These are phyloP conservation scores for Eudemis profundana DNA, from an alignment of 2,888 invertebrate genomes.

Conservation along the genomic window DNA sequence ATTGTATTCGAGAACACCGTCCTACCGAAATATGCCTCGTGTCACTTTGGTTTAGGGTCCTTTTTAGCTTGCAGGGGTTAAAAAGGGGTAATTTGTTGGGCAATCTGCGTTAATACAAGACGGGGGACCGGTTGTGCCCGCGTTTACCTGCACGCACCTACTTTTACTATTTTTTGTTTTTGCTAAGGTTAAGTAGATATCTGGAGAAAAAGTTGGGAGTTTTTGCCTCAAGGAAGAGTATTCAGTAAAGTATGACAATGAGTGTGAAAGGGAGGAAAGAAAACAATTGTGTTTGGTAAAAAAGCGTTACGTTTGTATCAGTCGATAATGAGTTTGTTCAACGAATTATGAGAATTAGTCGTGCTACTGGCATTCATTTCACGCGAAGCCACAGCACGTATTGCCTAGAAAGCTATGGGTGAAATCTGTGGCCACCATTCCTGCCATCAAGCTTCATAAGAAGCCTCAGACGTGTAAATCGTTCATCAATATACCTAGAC, in stretches of 20 bases:
- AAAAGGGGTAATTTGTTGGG: slow-evolving; percentile 66
- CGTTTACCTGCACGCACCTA: slow-evolving; percentile 74
- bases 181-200: slow-evolving; percentile 29
- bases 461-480: too few relatives aligned
- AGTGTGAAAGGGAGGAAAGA: not conserved
- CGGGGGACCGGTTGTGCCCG: slow-evolving; percentile 63
- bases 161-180: slow-evolving; percentile 45
- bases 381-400: slow-evolving; percentile 20
- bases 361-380: not conserved
- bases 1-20: slow-evolving; percentile 58
- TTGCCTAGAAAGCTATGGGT: not conserved
- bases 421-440: not conserved
- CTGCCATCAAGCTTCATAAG: slow-evolving; percentile 1
- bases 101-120: slow-evolving; percentile 70
- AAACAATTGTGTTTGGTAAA: not conserved
- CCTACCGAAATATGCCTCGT: slow-evolving; percentile 39
- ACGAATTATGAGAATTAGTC: not conserved
- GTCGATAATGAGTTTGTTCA: slow-evolving; percentile 8
- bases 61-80: slow-evolving; percentile 49
- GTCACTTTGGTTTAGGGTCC: slow-evolving; percentile 47
- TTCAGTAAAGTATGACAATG: not conserved
- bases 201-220: slow-evolving; percentile 14
- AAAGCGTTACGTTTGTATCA: not conserved
- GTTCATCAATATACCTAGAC: too few relatives aligned
- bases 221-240: not conserved